Conservation (phyloP, 1,140 invertebrate species). For the Aplysia californica region DNA sequence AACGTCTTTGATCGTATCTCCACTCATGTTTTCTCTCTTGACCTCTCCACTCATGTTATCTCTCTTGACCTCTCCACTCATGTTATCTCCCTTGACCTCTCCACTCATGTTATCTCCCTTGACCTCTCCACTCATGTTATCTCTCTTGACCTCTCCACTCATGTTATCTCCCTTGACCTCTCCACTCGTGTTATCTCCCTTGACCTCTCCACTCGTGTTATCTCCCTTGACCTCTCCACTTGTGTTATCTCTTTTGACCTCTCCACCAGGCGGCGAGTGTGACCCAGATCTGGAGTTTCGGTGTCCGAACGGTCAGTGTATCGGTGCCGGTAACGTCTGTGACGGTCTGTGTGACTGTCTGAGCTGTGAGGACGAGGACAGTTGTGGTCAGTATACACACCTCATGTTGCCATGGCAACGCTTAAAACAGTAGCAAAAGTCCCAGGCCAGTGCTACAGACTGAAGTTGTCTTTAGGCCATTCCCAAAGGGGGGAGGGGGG, state of each 20-base stretch:
- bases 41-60: too few relatives aligned
- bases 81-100: neutral
- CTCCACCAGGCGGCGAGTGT: neutral
- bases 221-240: neutral
- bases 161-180: neutral
- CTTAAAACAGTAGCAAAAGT: too few relatives aligned
- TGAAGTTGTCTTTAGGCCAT: too few relatives aligned
- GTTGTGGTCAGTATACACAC: conserved; percentile 23
- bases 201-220: neutral
- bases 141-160: neutral
- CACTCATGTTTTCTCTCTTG: too few relatives aligned
- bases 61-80: too few relatives aligned
- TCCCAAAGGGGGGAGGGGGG: too few relatives aligned
- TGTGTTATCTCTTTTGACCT: neutral
- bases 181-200: neutral
- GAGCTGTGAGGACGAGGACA: conserved; percentile 12
- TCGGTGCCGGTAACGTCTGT: conserved; percentile 60
- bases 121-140: neutral
- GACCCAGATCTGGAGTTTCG: neutral
- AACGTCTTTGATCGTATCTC: too few relatives aligned
- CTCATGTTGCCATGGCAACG: too few relatives aligned
- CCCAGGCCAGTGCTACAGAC: too few relatives aligned
- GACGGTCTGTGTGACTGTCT: conserved; percentile 69
- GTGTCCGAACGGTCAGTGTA: conserved; percentile 38
- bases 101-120: neutral